Percentiles rank a stretch among this genome's conserved stretches.
phyloP scores from a whole-genome alignment of 2,797 vertebrate species.

The Lemur catta region DNA sequence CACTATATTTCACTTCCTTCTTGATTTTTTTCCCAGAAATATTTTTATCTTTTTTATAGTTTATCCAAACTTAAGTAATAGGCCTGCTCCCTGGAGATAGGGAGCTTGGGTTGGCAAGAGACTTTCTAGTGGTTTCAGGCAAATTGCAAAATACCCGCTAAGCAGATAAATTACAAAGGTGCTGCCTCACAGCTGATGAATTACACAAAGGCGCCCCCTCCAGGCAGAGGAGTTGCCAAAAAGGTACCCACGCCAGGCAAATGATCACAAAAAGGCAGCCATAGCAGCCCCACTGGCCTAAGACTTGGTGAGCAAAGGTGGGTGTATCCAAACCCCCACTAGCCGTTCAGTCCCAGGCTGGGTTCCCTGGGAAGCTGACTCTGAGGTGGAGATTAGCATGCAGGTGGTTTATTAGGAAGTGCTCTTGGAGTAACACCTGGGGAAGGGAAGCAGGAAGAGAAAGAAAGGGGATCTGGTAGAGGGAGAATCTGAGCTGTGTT shows the following conservation, averaged over 20 bases:
- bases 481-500: neutral
- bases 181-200: neutral
- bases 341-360: neutral
- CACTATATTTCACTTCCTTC: constrained; percentile 49
- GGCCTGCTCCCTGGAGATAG: neutral
- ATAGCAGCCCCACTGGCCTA: neutral
- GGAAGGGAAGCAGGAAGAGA: neutral
- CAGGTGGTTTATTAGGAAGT: neutral
- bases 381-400: neutral
- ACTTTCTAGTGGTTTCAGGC: neutral
- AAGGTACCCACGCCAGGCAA: neutral
- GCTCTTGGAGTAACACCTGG: neutral
- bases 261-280: neutral
- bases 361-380: neutral
- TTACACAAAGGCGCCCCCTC: neutral
- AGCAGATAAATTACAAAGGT: neutral
- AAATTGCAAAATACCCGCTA: neutral
- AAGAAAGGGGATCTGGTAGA: neutral
- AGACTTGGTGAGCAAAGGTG: neutral
- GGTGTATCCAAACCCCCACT: neutral
- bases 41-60: constrained; percentile 65
- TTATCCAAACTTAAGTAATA: constrained; percentile 49
- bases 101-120: constrained; percentile 47
- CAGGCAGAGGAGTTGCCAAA: neutral
- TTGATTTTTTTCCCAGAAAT: constrained; percentile 61